These are phyloP conservation scores for Lepidiolamprologus cunningtoni DNA, from an alignment of 2,113 vertebrate genomes.

Conservation along the genomic window DNA sequence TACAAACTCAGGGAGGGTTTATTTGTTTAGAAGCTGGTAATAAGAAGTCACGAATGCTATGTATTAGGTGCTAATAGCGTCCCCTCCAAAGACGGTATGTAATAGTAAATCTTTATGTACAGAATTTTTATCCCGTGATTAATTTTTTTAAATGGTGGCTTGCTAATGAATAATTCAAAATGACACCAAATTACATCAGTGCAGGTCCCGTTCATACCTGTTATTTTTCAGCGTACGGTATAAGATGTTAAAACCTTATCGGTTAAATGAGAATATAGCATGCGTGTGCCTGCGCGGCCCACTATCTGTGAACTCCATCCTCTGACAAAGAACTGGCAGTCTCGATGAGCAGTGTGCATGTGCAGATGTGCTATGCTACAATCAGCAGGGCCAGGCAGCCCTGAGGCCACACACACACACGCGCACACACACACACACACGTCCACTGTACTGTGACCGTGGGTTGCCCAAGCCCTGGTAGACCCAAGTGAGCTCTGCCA, in stretches of 20 bases:
- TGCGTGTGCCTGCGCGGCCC: background rate
- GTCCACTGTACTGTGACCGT: background rate
- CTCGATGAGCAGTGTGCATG: background rate
- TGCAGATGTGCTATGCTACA: conserved; percentile 26
- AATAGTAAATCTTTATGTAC: background rate
- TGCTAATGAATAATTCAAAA: background rate
- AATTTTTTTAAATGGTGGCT: background rate
- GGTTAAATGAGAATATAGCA: background rate
- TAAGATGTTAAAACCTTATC: background rate
- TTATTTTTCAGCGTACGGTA: background rate
- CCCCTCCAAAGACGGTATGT: background rate
- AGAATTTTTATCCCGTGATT: background rate
- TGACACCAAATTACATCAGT: background rate
- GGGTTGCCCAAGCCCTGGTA: conserved; percentile 28
- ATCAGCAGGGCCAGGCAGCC: conserved; percentile 18
- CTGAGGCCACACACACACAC: background rate
- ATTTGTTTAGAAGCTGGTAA: background rate
- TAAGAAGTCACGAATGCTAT: background rate
- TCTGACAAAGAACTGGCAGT: conserved; percentile 29
- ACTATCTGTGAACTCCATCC: background rate
- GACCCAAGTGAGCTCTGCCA: conserved; percentile 48
- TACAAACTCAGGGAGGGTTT: background rate
- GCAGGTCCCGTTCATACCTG: background rate
- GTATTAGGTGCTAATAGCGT: background rate
- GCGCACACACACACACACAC: background rate